Base-by-base conservation (phyloP, 2,113 vertebrate species). In the zebrafish (Danio rerio) region DNA sequence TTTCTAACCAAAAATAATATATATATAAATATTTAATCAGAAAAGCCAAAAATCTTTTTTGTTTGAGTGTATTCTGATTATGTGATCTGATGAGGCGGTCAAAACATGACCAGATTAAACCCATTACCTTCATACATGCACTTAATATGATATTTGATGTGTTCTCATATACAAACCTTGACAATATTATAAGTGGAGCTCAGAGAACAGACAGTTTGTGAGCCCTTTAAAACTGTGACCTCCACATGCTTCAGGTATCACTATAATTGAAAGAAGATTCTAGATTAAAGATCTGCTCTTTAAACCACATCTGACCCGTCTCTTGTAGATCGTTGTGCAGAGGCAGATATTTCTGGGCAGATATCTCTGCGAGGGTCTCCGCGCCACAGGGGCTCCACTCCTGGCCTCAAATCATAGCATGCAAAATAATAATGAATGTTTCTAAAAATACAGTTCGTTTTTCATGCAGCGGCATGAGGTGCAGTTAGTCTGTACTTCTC, bases 391-490 rank as follows among this genome's bases (percentile, higher is more conserved):
- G 65, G 43, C n/a, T 20, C 43, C 43, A 0, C 16, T 16, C 9
- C 65, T 12, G n/a, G 43, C 42, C 63, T 45, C 40, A 45, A 69
- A 69, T 69, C 65, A 66, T 45, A 69, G 65, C 65, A 69, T 69
- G 43, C 15, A 49, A 69, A 43, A 69, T 68, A 68, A 68, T 68
- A 68, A 68, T 68, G 9, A 68, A 68, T 47, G 43, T 12, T 11
- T 20, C 43, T 69, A 49, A 69, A 69, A 66, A 66, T 66, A 66
- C 42, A 65, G 63, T 45, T 45, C 15, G 5, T 0, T 4, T 49
- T 69, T 20, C 12, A 0, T 69, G 43, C 43, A 12, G 65, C 42
- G 45, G 7, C 43, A 18, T 68, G n/a, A 49, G 43, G 10, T 49
- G n/a, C n/a, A 69, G 65, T 69, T 69, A 47, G 65, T 20, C 43